Base-by-base conservation (phyloP, 2,888 invertebrate genomes). In the Mellilla xanthometata region DNA sequence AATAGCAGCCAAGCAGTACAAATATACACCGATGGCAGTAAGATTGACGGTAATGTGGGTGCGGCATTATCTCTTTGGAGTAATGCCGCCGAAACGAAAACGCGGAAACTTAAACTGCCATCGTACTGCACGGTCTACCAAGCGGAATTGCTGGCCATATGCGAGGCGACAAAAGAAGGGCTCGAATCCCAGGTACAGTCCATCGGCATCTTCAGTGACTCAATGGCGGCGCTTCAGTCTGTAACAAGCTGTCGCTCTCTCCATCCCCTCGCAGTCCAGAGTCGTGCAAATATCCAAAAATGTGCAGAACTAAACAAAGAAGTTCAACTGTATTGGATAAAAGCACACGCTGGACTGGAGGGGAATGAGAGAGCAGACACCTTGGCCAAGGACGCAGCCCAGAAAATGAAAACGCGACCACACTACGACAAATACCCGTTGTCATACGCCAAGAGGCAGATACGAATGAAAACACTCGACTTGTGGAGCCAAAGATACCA, bases 21-120 rank as follows among this genome's bases (percentile, higher is more conserved):
- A 0, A 53, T 53, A 0, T 53, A 15, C 13, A 52, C 41, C 0
- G 52, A 52, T 6, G 41, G 39, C 19, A 40, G 40, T 26, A 49
- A 45, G 26, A 19, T 47, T 12, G 47, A 33, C 11, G 33, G 33
- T 1, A 33, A 33, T 3, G 33, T 33, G 8, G 33, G 33, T 1
- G 33, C 33, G 2, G 23, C 33, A 7, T 3, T 33, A 12, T 30
- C 30, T 11, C 2, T 12, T 1, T 12, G 30, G 12, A 5, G 8
- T 3, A 12, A n/a, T 7, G 12, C 3, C 10, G 7, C 30, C 12
- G 30, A 30, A 12, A 13, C 5, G 2, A 30, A 3, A 7, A 8
- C 13, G 2, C 12, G 12, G n/a, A 30, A 30, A 13, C 6, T 30
- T 3, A 12, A 12, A 3, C 13, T 30, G 8, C 2, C 3, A 8